Evolutionary conservation across 2,113 vertebrate species (phyloP), one percentile per base, ranked within the genome.

Genomic region (Pelecanus crispus): DNA sequence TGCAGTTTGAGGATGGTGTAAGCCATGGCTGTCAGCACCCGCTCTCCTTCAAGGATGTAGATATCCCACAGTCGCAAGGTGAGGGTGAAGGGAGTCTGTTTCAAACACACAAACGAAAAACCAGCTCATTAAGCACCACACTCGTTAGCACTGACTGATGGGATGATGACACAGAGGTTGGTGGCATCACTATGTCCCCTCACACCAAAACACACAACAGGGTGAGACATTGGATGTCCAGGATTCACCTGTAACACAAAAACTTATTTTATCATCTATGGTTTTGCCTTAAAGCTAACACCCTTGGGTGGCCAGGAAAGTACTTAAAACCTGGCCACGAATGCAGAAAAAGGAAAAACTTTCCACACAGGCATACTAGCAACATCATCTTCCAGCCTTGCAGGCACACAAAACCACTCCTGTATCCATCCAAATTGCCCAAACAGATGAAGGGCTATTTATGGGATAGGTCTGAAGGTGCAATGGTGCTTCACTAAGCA

Each of bases 61-160:
- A 99, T 98, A 79, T 99, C 99, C 99, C 99, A 99, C 18, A 99
- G 96, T 50, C 98, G 98, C 95, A 98, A 95, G 24, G 99, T 99
- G 84, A 99, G 98, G 10, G 98, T 99, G 95, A 99, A 98, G 1
- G 99, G 99, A 4, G 98, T 99, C 98, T 99, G 97, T 93, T 82
- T 50, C 66, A 66, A 95, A 94, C 34, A 89, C 65, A 94, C 28
- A 86, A 62, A 81, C 42, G 81, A 70, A 52, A 67, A n/a, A 26
- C 3, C 47, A 67, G 32, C 32, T 49, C 0, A 0, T 92, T 38
- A 88, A 88, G 89, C 58, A 58, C 19, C 62, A n/a, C 14, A 14
- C 62, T n/a, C 2, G 2, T 38, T 38, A 52, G 44, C 58, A 67
- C 17, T 34, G 53, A 79, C 13, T 31, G 40, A 56, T 6, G 9